These are phyloP conservation scores for Euschistus heros DNA, from an alignment of 1,140 invertebrate genomes.

Conservation along the genomic window DNA sequence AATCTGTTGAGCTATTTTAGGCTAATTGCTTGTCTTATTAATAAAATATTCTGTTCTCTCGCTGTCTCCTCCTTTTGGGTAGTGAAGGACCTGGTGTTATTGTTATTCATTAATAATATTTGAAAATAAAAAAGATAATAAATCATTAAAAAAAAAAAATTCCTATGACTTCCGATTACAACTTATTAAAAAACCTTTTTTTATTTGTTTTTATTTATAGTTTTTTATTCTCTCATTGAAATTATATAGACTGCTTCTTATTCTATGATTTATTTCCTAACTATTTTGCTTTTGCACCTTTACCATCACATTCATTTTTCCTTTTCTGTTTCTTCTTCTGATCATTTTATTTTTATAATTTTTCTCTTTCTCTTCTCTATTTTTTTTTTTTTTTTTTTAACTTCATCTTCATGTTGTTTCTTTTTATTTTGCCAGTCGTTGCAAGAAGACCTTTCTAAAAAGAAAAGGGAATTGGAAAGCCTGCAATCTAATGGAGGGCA, in stretches of 20 bases:
- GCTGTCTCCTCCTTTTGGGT: no score
- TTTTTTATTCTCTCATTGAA: no score
- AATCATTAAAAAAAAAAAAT: no score
- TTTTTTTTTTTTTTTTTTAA: conserved; percentile 11
- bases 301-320: background rate
- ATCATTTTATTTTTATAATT: background rate
- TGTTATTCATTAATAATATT: no score
- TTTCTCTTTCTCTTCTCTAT: background rate
- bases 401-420: conserved; percentile 9
- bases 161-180: no score
- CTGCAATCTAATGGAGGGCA: conserved; percentile 39
- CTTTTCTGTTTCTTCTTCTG: background rate
- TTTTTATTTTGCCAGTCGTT: conserved; percentile 44
- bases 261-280: no score
- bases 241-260: no score
- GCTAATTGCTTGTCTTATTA: background rate
- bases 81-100: no score
- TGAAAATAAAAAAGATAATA: no score
- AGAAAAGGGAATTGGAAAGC: conserved; percentile 44
- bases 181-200: no score
- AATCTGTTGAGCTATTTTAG: background rate
- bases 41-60: no score
- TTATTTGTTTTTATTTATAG: no score
- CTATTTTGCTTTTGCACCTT: background rate
- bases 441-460: conserved; percentile 50